These are phyloP conservation scores for Halichoeres trimaculatus DNA, from an alignment of 2,113 vertebrate genomes.

Conservation along the genomic window DNA sequence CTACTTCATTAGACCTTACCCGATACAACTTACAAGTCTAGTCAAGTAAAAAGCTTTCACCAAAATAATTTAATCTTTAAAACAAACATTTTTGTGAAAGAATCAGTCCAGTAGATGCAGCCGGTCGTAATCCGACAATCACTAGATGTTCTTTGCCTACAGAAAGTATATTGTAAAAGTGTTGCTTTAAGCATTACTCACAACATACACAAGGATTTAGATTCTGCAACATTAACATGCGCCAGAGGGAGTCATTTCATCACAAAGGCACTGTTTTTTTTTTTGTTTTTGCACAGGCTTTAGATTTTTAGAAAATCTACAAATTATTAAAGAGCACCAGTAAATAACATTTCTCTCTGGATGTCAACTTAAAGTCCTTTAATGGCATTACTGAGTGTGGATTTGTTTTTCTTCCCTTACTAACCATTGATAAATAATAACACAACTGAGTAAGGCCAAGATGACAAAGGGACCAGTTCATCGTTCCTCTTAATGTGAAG, in stretches of 20 bases:
- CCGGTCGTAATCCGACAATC: background rate
- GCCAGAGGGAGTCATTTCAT: background rate
- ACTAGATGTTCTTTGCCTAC: background rate
- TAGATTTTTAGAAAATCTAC: background rate
- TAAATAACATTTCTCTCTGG: too few species aligned
- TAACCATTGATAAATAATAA: too few species aligned
- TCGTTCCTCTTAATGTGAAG: too few species aligned
- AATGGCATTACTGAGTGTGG: background rate
- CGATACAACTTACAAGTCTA: conserved; percentile 4
- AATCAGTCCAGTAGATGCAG: background rate
- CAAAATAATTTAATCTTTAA: background rate
- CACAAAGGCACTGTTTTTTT: background rate
- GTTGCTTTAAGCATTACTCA: too few species aligned
- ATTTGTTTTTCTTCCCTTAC: too few species aligned
- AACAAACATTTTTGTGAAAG: background rate
- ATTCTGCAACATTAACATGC: background rate
- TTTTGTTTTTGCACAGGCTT: background rate
- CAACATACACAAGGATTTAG: background rate
- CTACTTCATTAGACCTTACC: background rate
- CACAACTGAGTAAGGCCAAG: too few species aligned
- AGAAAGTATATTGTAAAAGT: too few species aligned
- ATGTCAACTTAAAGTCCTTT: background rate
- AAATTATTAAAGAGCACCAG: too few species aligned
- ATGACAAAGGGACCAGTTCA: too few species aligned
- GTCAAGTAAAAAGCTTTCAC: background rate